A percentile compares a stretch with the other conserved stretches of the same genome.
These are phyloP conservation scores for Panthera leo DNA, from an alignment of 2,113 vertebrate genomes.

Conservation along the genomic window DNA sequence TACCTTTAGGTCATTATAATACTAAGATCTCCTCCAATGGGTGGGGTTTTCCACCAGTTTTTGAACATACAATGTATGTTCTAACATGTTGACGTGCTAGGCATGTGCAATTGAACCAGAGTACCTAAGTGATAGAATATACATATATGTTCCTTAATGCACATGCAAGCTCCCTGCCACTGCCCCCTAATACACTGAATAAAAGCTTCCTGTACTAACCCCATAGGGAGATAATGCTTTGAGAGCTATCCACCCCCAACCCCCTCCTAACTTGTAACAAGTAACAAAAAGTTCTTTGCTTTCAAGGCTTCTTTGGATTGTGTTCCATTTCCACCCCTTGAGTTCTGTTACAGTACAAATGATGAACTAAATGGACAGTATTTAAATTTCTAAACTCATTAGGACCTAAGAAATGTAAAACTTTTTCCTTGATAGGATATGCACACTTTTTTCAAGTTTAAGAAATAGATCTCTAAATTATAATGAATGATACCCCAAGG, in stretches of 20 bases:
- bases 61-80: not conserved
- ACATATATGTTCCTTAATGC: not conserved
- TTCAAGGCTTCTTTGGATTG: not conserved
- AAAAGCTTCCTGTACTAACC: not conserved
- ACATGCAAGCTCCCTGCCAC: not conserved
- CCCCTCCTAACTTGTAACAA: not conserved
- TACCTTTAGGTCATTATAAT: not conserved
- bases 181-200: not conserved
- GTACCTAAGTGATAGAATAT: not conserved
- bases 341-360: not conserved
- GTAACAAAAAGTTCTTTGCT: not conserved
- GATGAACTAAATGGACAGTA: not conserved
- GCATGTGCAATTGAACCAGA: not conserved
- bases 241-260: not conserved
- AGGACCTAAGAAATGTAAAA: not conserved
- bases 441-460: not conserved
- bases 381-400: not conserved
- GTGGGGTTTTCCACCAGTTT: not conserved
- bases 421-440: not conserved
- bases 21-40: not conserved
- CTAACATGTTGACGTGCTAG: not conserved
- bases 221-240: not conserved
- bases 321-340: not conserved
- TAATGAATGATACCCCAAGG: not conserved
- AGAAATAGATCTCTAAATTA: not conserved